Conservation (phyloP, 2,888 invertebrate genomes). For the Spodoptera littoralis region DNA sequence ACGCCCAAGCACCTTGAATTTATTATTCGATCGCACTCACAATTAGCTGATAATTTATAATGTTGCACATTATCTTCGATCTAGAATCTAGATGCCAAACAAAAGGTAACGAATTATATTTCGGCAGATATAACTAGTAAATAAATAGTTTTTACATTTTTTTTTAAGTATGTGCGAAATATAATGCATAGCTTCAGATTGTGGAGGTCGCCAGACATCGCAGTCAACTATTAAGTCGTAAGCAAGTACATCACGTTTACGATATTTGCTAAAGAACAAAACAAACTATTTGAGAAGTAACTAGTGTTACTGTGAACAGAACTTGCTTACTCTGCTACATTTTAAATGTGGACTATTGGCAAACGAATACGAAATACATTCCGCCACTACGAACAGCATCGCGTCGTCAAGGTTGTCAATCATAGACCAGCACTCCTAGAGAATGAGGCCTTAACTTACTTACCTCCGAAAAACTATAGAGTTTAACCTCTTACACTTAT, state of each 20-base stretch:
- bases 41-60: slow-evolving; percentile 27
- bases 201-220: slow-evolving; percentile 52
- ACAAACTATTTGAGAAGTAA: slow-evolving; percentile 30
- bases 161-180: slow-evolving; percentile 40
- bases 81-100: slow-evolving; percentile 32
- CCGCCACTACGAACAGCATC: slow-evolving; percentile 23
- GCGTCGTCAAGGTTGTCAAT: slow-evolving; percentile 51
- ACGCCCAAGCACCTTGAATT: slow-evolving; percentile 42
- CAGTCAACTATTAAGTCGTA: slow-evolving; percentile 37
- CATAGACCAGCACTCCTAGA: slow-evolving; percentile 27
- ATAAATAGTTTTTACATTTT: slow-evolving; percentile 44
- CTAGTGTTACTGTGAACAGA: slow-evolving; percentile 15
- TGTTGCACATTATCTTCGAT: slow-evolving; percentile 37
- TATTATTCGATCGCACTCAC: slow-evolving; percentile 28
- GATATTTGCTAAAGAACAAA: slow-evolving; percentile 39
- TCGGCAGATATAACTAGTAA: slow-evolving; percentile 8
- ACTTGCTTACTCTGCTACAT: slow-evolving; percentile 28
- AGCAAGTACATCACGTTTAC: slow-evolving; percentile 37
- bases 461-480: slow-evolving; percentile 15
- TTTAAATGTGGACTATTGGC: slow-evolving; percentile 47
- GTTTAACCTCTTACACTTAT: slow-evolving; percentile 18
- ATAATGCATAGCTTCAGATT: slow-evolving; percentile 47
- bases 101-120: slow-evolving; percentile 16
- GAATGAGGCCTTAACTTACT: slow-evolving; percentile 15
- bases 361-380: slow-evolving; percentile 39